Evolutionary conservation across 1,140 invertebrate genomes (phyloP).

Genomic region (Sinonovacula constricta): DNA sequence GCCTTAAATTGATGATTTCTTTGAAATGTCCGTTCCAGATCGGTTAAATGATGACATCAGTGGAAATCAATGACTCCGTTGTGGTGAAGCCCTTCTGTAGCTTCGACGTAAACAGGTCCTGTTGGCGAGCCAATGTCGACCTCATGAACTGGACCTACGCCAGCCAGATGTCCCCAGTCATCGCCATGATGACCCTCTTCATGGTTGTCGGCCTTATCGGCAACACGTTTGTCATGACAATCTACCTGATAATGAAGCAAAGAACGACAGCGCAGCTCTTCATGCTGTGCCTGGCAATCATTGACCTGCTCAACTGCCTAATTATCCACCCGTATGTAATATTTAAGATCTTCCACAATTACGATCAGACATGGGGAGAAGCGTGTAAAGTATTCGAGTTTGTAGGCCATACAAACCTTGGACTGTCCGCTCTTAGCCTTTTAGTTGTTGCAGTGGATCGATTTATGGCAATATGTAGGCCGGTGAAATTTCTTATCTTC

Average conservation of each 20-base stretch:
- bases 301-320: conserved; percentile 47
- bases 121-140: no score
- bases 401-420: conserved; percentile 30
- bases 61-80: no score
- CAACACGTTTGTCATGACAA: conserved; percentile 40
- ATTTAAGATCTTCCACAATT: conserved; percentile 41
- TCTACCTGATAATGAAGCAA: conserved; percentile 6
- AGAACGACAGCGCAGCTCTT: conserved; percentile 42
- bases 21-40: no score
- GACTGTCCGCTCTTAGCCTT: conserved; percentile 23
- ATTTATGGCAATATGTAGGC: conserved; percentile 47
- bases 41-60: no score
- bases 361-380: conserved; percentile 38
- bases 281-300: conserved; percentile 31
- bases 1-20: no score
- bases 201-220: conserved; percentile 43
- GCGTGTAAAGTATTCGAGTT: conserved; percentile 54
- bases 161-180: no score
- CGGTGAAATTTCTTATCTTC: conserved; percentile 37
- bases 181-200: conserved; percentile 45
- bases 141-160: no score
- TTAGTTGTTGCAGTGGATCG: conserved; percentile 47
- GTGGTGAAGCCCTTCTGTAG: no score
- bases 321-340: conserved; percentile 54
- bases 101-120: no score